These are phyloP conservation scores for Ophioninae sp. DNA, from an alignment of 2,888 invertebrate genomes.

Conservation along the genomic window DNA sequence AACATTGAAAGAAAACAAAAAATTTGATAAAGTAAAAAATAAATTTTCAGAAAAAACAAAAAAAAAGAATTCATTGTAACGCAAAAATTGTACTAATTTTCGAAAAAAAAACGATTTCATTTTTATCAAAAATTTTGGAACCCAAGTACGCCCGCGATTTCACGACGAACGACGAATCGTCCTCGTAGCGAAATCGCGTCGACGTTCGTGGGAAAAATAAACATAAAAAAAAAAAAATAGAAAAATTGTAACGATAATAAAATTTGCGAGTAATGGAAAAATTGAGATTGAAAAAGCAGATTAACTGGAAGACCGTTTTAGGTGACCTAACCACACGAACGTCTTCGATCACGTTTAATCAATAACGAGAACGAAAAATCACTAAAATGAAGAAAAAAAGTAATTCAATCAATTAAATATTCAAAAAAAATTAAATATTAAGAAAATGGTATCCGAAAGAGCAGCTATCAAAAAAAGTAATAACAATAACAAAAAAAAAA, in stretches of 20 bases:
- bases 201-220: slow-evolving; percentile 23
- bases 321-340: slow-evolving; percentile 63
- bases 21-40: not conserved
- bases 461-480: slow-evolving; percentile 27
- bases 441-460: slow-evolving; percentile 49
- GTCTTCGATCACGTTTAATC: slow-evolving; percentile 57
- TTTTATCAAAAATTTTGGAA: slow-evolving; percentile 9
- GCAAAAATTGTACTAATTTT: slow-evolving; percentile 4
- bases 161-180: slow-evolving; percentile 52
- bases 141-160: slow-evolving; percentile 38
- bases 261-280: not conserved
- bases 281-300: slow-evolving; percentile 5
- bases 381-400: not conserved
- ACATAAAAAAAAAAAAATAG: not conserved
- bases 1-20: slow-evolving; percentile 15
- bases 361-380: slow-evolving; percentile 41
- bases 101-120: not conserved
- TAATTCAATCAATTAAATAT: no score
- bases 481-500: not conserved
- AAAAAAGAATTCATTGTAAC: not conserved
- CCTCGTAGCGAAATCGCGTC: slow-evolving; percentile 61
- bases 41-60: not conserved
- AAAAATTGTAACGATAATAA: not conserved
- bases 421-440: no score
- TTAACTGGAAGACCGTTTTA: slow-evolving; percentile 45